A percentile compares a stretch with the other conserved stretches of the same genome.
phyloP scores from a whole-genome alignment of 2,888 invertebrate genomes.

The Homarus gammarus region DNA sequence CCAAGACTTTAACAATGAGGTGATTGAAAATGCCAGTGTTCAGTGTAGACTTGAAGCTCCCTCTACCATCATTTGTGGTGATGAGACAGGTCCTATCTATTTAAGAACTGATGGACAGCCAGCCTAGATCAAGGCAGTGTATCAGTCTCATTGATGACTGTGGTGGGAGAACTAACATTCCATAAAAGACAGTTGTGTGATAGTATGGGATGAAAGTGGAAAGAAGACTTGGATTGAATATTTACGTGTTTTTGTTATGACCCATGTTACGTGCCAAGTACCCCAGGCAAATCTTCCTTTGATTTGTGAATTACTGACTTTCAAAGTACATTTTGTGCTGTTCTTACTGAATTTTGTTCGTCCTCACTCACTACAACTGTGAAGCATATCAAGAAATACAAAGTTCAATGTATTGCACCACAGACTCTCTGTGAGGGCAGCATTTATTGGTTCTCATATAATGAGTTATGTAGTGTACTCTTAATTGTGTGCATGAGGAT shows the following conservation, averaged over 20 bases:
- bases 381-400: constrained; percentile 69
- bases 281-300: constrained; percentile 65
- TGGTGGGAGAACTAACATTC: constrained; percentile 63
- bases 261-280: constrained; percentile 71
- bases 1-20: constrained; percentile 65
- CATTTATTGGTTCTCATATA: constrained; percentile 56
- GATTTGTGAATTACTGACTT: constrained; percentile 64
- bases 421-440: constrained; percentile 58
- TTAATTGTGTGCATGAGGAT: constrained; percentile 53
- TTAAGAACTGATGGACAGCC: constrained; percentile 22
- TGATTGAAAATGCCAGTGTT: constrained; percentile 50
- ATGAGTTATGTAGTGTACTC: constrained; percentile 51
- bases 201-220: constrained; percentile 68
- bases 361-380: constrained; percentile 65
- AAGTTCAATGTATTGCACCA: constrained; percentile 58
- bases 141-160: constrained; percentile 40
- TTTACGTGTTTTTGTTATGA: constrained; percentile 70
- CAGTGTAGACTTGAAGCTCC: constrained; percentile 45
- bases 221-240: constrained; percentile 58
- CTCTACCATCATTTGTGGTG: constrained; percentile 23
- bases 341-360: constrained; percentile 58
- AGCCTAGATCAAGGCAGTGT: constrained; percentile 37
- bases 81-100: constrained; percentile 42
- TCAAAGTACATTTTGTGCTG: constrained; percentile 61
- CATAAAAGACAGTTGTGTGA: constrained; percentile 73